A percentile compares a stretch with the other conserved stretches of the same genome.
Conservation (phyloP, 2,888 invertebrate genomes). For the Aporophyla lueneburgensis region DNA sequence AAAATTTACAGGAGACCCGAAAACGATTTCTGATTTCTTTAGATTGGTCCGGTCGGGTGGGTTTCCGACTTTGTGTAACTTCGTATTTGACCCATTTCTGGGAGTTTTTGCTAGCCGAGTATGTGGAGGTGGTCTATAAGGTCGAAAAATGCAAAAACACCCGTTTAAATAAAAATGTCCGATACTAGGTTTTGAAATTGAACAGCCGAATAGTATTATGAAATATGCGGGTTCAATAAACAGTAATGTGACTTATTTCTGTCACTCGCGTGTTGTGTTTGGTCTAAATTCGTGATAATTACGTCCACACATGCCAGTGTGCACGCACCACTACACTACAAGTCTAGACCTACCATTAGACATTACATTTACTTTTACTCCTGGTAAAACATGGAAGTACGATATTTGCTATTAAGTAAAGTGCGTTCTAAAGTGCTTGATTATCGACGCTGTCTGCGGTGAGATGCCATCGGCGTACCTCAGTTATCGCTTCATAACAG, state of each 20-base stretch:
- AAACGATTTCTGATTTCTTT: too few species aligned
- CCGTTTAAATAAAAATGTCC: too few species aligned
- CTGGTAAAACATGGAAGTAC: slow-evolving; percentile 45
- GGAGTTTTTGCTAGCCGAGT: too few species aligned
- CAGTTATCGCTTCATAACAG: slow-evolving; percentile 53
- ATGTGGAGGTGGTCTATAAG: too few species aligned
- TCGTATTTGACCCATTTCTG: too few species aligned
- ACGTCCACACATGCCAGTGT: slow-evolving; percentile 1
- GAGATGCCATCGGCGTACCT: slow-evolving; percentile 42
- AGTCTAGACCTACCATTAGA: slow-evolving; percentile 38
- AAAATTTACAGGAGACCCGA: too few species aligned
- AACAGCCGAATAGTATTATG: background rate
- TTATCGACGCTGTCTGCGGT: slow-evolving; percentile 38
- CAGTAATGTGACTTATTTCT: slow-evolving; percentile 30
- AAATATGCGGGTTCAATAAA: slow-evolving; percentile 30
- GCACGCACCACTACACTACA: slow-evolving; percentile 1
- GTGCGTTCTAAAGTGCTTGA: slow-evolving; percentile 63
- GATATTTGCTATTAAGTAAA: slow-evolving; percentile 63
- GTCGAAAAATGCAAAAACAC: too few species aligned
- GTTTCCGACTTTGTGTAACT: too few species aligned
- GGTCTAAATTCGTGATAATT: slow-evolving; percentile 32
- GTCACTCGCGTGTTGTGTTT: slow-evolving; percentile 29
- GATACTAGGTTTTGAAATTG: too few species aligned
- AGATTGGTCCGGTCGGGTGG: too few species aligned
- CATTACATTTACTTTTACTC: slow-evolving; percentile 46